Base-by-base conservation (phyloP, 2,113 vertebrate genomes). In the Leucoraja erinaceus region DNA sequence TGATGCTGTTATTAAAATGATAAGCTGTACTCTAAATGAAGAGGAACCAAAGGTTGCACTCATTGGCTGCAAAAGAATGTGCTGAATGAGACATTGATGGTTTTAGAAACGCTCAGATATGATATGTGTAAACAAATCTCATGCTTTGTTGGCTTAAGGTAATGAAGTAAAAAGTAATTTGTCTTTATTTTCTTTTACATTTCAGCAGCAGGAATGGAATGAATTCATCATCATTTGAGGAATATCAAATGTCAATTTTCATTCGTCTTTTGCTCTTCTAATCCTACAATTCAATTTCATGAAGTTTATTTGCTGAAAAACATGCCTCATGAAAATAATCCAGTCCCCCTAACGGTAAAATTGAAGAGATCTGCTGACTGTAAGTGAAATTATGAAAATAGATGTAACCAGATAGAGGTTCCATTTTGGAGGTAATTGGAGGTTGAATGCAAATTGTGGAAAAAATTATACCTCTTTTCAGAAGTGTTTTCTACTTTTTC, bases 81-180 rank as follows among this genome's bases (percentile, higher is more conserved):
- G 83, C 1, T 79, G 93, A 91, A 93, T n/a, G 16, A 10, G 0
- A 93, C 63, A 84, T 92, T 63, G 93, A 79, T 68, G 28, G 94
- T 86, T 94, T 94, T 94, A 93, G 68, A 94, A 93, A 93, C 72
- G 81, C 5, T 93, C 59, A 81, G 83, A 16, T 94, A 56, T 93
- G 54, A 93, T 94, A 76, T 93, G 25, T 83, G 54, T 93, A 93
- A 93, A 94, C 93, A 94, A 95, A 94, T 94, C n/a, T 93, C 66
- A 93, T 93, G 83, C 25, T 94, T 95, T 95, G 61, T 94, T 95
- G 81, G 31, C 66, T 92, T 94, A 92, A 92, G 83, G 56, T 92
- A 94, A 94, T 93, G 93, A 95, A 93, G 28, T 93, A 92, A 94
- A 22, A 94, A 94, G 93, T 88, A 93, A 91, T 93, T 93, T 94